Evolutionary conservation across 1,140 invertebrate species (phyloP).

Genomic region (Heliothis subflexa): DNA sequence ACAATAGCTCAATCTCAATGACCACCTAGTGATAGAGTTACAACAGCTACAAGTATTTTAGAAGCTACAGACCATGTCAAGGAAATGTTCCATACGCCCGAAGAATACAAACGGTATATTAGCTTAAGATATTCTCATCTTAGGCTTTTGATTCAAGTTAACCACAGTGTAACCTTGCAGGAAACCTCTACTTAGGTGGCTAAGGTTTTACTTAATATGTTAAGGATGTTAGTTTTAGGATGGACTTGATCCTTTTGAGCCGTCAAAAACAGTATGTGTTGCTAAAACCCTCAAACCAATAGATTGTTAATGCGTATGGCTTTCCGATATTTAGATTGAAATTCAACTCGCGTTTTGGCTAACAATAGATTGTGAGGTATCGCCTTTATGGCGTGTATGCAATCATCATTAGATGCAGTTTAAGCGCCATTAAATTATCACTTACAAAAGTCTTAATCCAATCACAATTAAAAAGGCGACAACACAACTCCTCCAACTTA

Average conservation of each 20-base stretch:
- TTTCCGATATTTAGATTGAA: not conserved
- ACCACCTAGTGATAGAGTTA: slow-evolving; percentile 7
- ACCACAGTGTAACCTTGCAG: slow-evolving; percentile 26
- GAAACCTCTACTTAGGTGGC: slow-evolving; percentile 9
- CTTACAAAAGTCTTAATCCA: not conserved
- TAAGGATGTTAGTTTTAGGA: slow-evolving; percentile 3
- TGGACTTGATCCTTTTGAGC: not conserved
- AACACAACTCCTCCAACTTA: not conserved
- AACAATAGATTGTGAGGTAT: slow-evolving; percentile 31
- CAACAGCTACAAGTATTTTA: slow-evolving; percentile 17
- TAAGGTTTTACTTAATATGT: slow-evolving; percentile 21
- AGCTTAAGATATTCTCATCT: slow-evolving; percentile 42
- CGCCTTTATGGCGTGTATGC: not conserved
- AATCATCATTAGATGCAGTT: slow-evolving; percentile 19
- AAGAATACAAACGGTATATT: slow-evolving; percentile 41
- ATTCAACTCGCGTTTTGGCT: slow-evolving; percentile 6
- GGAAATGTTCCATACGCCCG: slow-evolving; percentile 18
- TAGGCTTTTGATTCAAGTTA: slow-evolving; percentile 24
- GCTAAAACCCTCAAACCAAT: too few relatives aligned
- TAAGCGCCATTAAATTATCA: slow-evolving; percentile 4
- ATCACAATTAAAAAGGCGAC: not conserved
- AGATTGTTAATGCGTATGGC: not conserved
- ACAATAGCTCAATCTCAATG: not conserved
- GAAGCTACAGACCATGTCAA: slow-evolving; percentile 41
- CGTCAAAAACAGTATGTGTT: not conserved